Base-by-base conservation (phyloP, 2,888 invertebrate genomes). In the Lydus trimaculatus region DNA sequence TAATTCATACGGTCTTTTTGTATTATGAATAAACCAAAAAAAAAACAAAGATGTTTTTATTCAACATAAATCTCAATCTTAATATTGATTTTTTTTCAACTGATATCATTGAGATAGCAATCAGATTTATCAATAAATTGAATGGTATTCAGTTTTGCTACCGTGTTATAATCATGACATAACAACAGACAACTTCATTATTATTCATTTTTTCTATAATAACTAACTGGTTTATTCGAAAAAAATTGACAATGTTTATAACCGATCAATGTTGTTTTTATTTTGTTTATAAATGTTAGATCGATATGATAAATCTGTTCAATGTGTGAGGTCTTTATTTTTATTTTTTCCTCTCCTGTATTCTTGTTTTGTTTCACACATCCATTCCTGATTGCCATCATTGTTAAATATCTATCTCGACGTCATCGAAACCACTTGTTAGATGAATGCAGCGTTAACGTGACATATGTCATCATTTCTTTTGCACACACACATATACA, bases 261-360 rank as follows among this genome's bases (percentile, higher is more conserved):
- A n/a, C 20, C 48, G 20, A 48, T 48, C 48, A 48, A 43, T 43
- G n/a, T 17, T 43, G n/a, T 48, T 58, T 0, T 7, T 31, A 6
- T 28, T n/a, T 43, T 17, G 43, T 43, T 43, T 43, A 58, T 58
- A 31, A 31, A 31, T 59, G 59, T 31, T 33, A 59, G 31, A 31
- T 31, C n/a, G 11, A 31, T 59, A 31, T 31, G 59, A 31, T 59
- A 59, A 31, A 59, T 31, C 31, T 31, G 15, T 31, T 31, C 11
- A 59, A 31, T 59, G 31, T 31, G 33, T 59, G 33, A 31, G 31
- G 33, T 31, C 59, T 59, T 59, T 59, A 59, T 59, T 15, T 31
- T 59, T 3, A 20, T 28, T 59, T 31, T 33, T n/a, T 31, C 7
- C 6, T n/a, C 13, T 31, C 31, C 1, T 59, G 3, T 59, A 25